phyloP scores from a whole-genome alignment of 2,797 vertebrate species.

The Anableps anableps region DNA sequence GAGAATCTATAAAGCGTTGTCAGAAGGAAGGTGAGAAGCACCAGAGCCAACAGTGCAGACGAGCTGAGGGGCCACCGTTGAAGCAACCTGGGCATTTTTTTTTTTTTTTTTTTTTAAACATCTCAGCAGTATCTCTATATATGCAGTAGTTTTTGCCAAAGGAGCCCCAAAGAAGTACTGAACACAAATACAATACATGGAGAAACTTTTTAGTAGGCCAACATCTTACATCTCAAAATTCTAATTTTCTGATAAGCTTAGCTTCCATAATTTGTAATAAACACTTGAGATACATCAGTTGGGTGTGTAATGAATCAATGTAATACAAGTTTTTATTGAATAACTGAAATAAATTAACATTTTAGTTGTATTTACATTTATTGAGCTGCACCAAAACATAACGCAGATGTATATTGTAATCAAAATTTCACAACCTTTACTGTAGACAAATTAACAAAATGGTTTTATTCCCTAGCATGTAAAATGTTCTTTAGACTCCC shows the following conservation, averaged over 20 bases:
- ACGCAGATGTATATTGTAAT: not conserved
- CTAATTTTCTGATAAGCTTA: too few species aligned
- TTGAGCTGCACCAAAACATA: not conserved
- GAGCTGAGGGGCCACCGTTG: not conserved
- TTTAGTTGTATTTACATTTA: not conserved
- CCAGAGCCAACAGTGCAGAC: not conserved
- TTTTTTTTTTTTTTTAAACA: too few species aligned
- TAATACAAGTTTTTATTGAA: not conserved
- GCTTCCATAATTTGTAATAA: too few species aligned
- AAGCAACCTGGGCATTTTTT: too few species aligned
- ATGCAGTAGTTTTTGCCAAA: not conserved
- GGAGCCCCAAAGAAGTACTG: not conserved
- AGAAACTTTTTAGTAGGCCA: not conserved
- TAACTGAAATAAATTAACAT: not conserved
- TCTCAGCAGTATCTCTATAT: too few species aligned
- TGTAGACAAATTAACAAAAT: not conserved
- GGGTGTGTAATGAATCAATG: not conserved
- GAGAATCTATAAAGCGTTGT: too few species aligned
- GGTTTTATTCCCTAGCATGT: not conserved
- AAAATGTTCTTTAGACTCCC: not conserved
- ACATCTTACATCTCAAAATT: not conserved
- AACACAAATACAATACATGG: not conserved
- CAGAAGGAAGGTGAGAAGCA: too few species aligned
- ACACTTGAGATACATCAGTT: not conserved
- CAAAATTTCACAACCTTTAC: not conserved